Evolutionary conservation across 2,888 invertebrate species (phyloP).

Genomic region (Calameuta filiformis): DNA sequence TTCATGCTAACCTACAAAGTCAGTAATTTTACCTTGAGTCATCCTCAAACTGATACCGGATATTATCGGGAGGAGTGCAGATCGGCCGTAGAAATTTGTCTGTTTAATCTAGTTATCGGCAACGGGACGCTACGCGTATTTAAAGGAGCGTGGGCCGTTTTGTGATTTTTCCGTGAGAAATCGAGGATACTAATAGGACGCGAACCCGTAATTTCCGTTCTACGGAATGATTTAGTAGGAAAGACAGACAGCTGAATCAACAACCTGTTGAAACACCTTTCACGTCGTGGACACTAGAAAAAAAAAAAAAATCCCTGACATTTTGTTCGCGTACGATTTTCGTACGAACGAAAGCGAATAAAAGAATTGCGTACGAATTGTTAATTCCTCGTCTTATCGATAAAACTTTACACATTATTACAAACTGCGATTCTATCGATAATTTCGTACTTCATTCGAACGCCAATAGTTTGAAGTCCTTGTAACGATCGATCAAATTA

Average conservation of each 20-base stretch:
- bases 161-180: background rate
- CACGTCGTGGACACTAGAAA: background rate
- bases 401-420: no score
- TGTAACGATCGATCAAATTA: background rate
- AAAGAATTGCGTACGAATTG: background rate
- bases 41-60: background rate
- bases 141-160: background rate
- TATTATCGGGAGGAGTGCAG: background rate
- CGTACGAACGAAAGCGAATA: background rate
- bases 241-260: constrained; percentile 25
- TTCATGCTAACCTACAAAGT: background rate
- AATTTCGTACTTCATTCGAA: background rate
- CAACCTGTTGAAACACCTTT: constrained; percentile 36
- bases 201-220: background rate
- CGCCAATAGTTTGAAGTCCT: no score
- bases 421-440: background rate
- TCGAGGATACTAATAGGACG: background rate
- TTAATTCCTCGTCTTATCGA: background rate
- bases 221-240: background rate
- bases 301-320: background rate
- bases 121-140: background rate
- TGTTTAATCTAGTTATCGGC: background rate
- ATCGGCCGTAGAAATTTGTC: background rate
- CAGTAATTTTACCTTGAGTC: background rate
- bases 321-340: background rate